Percentiles rank a stretch among this genome's conserved stretches.
Evolutionary conservation across 1,140 invertebrate genomes (phyloP).

Genomic region (Ridgeia piscesae): DNA sequence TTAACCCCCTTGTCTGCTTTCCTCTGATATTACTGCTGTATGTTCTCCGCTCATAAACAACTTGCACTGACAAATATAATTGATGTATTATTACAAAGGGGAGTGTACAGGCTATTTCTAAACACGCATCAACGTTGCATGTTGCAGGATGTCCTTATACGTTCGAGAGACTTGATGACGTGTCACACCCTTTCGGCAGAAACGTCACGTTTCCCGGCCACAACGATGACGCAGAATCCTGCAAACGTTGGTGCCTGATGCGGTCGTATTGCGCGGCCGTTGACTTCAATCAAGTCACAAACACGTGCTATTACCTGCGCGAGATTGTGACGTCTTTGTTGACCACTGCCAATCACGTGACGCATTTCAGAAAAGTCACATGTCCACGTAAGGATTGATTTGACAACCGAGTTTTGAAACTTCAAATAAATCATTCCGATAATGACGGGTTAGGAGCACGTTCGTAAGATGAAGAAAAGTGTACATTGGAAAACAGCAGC

Average conservation of each 20-base stretch:
- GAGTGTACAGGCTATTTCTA: neutral
- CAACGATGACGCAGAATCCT: constrained; percentile 16
- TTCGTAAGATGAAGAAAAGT: neutral
- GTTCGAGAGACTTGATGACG: neutral
- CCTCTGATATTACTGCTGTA: neutral
- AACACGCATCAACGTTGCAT: neutral
- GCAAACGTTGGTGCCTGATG: constrained; percentile 26
- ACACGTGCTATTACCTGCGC: constrained; percentile 22
- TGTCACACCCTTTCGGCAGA: constrained; percentile 24
- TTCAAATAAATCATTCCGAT: neutral
- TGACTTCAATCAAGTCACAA: constrained; percentile 20
- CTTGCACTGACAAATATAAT: neutral
- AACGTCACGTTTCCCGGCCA: constrained; percentile 6
- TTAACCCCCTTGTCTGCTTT: neutral
- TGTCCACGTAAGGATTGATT: constrained; percentile 11
- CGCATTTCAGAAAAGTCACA: constrained; percentile 19
- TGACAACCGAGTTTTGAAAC: neutral
- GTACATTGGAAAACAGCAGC: neutral
- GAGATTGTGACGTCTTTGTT: constrained; percentile 10
- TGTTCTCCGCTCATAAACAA: neutral
- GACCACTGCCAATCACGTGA: neutral
- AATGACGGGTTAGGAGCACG: neutral
- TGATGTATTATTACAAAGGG: neutral
- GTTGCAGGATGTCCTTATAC: constrained; percentile 21
- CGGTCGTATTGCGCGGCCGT: constrained; percentile 23